phyloP scores from a whole-genome alignment of 2,797 vertebrate genomes.

The Hephaestus fuliginosus region DNA sequence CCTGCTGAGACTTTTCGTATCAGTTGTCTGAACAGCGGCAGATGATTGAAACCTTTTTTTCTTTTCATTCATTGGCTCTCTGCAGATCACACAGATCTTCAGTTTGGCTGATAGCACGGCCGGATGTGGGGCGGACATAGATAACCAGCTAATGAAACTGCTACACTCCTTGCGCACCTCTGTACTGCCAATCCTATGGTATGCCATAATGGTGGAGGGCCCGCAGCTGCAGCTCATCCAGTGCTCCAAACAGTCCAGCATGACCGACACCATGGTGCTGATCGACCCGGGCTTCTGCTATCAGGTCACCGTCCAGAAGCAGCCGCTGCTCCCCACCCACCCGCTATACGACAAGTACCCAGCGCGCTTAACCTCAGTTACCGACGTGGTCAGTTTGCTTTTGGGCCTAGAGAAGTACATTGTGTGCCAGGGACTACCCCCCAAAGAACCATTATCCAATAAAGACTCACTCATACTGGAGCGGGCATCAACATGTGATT shows the following conservation, averaged over 20 bases:
- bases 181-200: slow-evolving; percentile 84
- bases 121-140: slow-evolving; percentile 46
- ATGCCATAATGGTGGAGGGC: slow-evolving; percentile 83
- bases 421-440: slow-evolving; percentile 82
- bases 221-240: slow-evolving; percentile 86
- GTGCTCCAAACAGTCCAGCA: slow-evolving; percentile 85
- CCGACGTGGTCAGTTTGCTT: slow-evolving; percentile 79
- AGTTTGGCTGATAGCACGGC: slow-evolving; percentile 74
- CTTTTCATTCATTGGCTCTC: background rate
- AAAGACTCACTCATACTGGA: slow-evolving; percentile 77
- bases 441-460: slow-evolving; percentile 5
- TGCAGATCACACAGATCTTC: slow-evolving; percentile 87
- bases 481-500: slow-evolving; percentile 85
- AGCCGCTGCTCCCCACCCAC: slow-evolving; percentile 86
- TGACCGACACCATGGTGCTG: slow-evolving; percentile 84
- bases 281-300: slow-evolving; percentile 84
- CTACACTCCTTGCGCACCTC: slow-evolving; percentile 76
- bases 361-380: slow-evolving; percentile 58
- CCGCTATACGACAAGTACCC: slow-evolving; percentile 81
- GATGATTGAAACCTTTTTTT: background rate
- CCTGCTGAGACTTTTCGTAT: background rate
- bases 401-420: slow-evolving; percentile 82
- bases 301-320: slow-evolving; percentile 84
- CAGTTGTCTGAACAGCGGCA: background rate
- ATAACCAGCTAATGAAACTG: slow-evolving; percentile 80